Evolutionary conservation across 2,888 invertebrate species (phyloP).

Genomic region (Drosophila villosipedis): DNA sequence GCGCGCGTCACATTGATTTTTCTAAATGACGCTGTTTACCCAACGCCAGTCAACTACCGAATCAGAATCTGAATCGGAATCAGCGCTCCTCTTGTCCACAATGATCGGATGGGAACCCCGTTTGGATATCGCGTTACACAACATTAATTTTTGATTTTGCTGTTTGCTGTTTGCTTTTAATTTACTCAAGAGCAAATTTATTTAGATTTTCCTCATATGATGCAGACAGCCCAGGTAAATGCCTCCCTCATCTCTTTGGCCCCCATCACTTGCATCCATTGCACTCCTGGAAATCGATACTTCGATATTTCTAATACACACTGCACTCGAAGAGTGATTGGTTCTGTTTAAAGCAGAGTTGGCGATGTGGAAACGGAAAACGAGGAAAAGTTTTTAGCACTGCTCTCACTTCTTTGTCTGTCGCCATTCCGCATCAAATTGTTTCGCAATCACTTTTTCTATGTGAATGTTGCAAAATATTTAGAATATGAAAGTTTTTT

Average conservation of each 20-base stretch:
- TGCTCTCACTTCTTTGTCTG: not conserved
- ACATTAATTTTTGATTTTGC: slow-evolving; percentile 81
- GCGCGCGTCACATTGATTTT: slow-evolving; percentile 56
- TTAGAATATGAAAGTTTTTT: not conserved
- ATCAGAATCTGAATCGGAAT: slow-evolving; percentile 12
- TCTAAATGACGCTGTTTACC: slow-evolving; percentile 62
- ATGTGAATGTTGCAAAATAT: not conserved
- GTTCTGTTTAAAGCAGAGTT: not conserved
- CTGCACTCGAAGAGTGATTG: slow-evolving; percentile 39
- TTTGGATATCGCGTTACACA: slow-evolving; percentile 61
- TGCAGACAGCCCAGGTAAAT: slow-evolving; percentile 37
- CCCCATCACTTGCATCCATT: slow-evolving; percentile 23
- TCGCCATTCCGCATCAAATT: not conserved
- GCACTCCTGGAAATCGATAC: slow-evolving; percentile 63
- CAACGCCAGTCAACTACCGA: slow-evolving; percentile 35
- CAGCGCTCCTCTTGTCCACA: slow-evolving; percentile 36
- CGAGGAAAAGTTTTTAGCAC: not conserved
- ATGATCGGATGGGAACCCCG: slow-evolving; percentile 51
- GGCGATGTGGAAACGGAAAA: not conserved
- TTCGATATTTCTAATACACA: slow-evolving; percentile 23
- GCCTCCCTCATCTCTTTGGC: not conserved
- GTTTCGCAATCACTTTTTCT: not conserved
- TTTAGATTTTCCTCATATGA: slow-evolving; percentile 53
- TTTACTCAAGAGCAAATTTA: slow-evolving; percentile 75
- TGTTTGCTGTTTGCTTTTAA: slow-evolving; percentile 81